phyloP scores from a whole-genome alignment of 2,113 vertebrate genomes.

The Clinocottus analis region DNA sequence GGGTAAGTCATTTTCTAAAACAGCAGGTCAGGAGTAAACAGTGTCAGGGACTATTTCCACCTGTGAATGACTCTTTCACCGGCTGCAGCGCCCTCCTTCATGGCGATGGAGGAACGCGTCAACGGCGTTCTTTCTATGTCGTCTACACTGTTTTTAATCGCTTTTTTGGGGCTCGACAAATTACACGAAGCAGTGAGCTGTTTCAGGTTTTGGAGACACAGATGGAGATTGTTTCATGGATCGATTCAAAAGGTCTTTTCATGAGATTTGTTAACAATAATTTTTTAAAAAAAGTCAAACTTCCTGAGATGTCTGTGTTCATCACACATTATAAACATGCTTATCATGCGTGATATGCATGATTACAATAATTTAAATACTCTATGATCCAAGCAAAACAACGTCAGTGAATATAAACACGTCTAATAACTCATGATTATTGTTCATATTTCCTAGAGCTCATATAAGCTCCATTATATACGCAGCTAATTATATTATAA shows the following conservation, averaged over 20 bases:
- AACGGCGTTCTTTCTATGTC: background rate
- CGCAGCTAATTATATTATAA: background rate
- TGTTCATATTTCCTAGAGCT: background rate
- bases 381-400: background rate
- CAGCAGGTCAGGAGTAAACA: background rate
- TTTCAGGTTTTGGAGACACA: background rate
- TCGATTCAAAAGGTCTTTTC: background rate
- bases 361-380: background rate
- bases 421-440: background rate
- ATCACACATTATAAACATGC: background rate
- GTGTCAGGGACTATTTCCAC: background rate
- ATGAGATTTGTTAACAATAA: background rate
- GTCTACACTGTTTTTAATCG: background rate
- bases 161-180: background rate
- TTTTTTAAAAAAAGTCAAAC: background rate
- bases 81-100: too few relatives aligned
- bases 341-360: background rate
- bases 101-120: conserved; percentile 4
- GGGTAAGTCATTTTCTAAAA: background rate
- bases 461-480: background rate
- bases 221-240: background rate
- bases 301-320: background rate
- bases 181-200: background rate
- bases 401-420: background rate
- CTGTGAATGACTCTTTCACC: too few relatives aligned